A percentile compares a stretch with the other conserved stretches of the same genome.
Conservation (phyloP, 35 echinoderm and acorn worm genomes). For the Diadema setosum region DNA sequence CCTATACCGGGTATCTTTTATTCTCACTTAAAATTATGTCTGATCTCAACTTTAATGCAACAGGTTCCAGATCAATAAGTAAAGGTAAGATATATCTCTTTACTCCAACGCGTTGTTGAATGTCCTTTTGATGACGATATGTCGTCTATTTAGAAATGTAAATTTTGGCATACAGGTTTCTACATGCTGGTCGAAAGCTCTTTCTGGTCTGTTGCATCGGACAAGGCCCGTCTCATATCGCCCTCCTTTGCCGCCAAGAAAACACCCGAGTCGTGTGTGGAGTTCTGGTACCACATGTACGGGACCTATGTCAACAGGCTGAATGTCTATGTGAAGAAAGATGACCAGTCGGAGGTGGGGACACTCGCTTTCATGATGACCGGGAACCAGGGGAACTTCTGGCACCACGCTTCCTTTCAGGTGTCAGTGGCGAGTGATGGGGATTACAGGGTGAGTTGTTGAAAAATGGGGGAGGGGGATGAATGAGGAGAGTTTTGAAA, state of each 20-base stretch:
- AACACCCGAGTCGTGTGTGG: constrained; percentile 26
- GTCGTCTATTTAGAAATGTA: too few species aligned
- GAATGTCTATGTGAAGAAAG: constrained; percentile 53
- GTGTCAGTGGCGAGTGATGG: not conserved
- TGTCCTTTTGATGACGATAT: too few species aligned
- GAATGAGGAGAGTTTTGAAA: too few species aligned
- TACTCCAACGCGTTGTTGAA: too few species aligned
- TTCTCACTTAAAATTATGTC: too few species aligned
- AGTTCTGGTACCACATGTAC: constrained; percentile 96
- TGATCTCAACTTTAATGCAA: too few species aligned
- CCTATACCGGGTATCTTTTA: too few species aligned
- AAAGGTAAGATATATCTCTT: too few species aligned
- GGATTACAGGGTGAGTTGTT: constrained; percentile 43
- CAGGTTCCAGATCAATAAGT: too few species aligned
- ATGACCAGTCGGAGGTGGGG: not conserved
- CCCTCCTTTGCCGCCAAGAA: not conserved
- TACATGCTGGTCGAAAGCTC: constrained; percentile 12
- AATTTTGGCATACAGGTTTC: constrained; percentile 32
- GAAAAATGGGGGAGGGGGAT: too few species aligned
- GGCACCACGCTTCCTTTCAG: constrained; percentile 55
- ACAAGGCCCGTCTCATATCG: constrained; percentile 45
- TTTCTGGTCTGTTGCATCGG: not conserved
- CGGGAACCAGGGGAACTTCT: constrained; percentile 62
- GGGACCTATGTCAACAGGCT: constrained; percentile 62
- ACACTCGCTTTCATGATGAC: constrained; percentile 12